phyloP scores from a whole-genome alignment of 2,888 invertebrate genomes.

The Ariolimax columbianus region DNA sequence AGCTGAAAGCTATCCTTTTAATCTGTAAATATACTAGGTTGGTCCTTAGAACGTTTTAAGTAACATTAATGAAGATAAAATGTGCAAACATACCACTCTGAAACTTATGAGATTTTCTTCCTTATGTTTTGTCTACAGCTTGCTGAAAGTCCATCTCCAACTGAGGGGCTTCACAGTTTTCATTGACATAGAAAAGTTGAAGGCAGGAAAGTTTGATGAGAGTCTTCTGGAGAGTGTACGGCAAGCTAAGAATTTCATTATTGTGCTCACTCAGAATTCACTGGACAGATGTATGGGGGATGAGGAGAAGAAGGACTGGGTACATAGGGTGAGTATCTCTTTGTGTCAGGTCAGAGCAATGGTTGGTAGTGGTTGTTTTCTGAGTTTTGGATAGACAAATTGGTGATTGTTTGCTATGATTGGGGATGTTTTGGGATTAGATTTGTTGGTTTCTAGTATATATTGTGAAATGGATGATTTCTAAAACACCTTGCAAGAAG shows the following conservation, averaged over 20 bases:
- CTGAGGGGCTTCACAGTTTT: constrained; percentile 96
- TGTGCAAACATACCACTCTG: background rate
- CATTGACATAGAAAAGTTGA: constrained; percentile 97
- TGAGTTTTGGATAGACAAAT: no score
- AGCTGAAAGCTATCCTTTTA: no score
- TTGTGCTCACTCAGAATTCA: constrained; percentile 96
- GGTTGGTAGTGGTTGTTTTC: no score
- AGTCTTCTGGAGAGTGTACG: constrained; percentile 96
- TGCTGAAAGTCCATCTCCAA: constrained; percentile 95
- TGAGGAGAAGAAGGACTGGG: constrained; percentile 97
- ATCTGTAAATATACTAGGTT: no score
- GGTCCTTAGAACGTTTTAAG: no score
- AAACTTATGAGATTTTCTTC: background rate
- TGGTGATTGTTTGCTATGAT: no score
- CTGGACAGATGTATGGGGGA: constrained; percentile 96
- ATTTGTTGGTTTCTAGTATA: no score
- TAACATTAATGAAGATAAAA: no score
- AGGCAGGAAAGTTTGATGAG: constrained; percentile 99
- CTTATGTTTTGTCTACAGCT: constrained; percentile 63
- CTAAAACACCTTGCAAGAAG: no score
- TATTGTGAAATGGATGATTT: no score
- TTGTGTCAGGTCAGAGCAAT: no score
- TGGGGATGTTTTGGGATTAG: no score
- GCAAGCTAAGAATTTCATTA: constrained; percentile 96
- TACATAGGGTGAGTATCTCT: constrained; percentile 90